phyloP scores from a whole-genome alignment of 1,140 invertebrate species.

The Sitophilus oryzae region DNA sequence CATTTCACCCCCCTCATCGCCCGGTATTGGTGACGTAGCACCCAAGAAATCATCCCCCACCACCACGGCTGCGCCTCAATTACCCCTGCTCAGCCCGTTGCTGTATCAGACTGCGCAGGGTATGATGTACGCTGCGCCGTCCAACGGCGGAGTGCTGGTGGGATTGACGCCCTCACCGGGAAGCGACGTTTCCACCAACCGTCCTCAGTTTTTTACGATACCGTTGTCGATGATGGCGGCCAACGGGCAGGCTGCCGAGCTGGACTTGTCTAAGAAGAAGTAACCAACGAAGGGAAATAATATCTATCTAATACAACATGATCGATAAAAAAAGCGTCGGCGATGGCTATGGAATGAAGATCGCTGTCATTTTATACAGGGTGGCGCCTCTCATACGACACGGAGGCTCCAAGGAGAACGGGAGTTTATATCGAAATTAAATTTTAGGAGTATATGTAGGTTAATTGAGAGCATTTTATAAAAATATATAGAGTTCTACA shows the following conservation, averaged over 20 bases:
- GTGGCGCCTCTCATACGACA: no score
- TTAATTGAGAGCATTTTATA: no score
- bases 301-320: no score
- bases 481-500: no score
- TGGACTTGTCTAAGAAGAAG: constrained; percentile 46
- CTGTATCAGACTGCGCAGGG: constrained; percentile 43
- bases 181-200: constrained; percentile 35
- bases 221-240: constrained; percentile 53
- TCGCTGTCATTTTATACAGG: no score
- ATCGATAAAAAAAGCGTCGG: no score
- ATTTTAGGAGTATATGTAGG: no score
- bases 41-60: constrained; percentile 14
- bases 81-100: constrained; percentile 34
- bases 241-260: constrained; percentile 41
- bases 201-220: constrained; percentile 56
- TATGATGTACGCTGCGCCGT: constrained; percentile 43
- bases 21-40: constrained; percentile 3
- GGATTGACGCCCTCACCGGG: constrained; percentile 40
- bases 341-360: no score
- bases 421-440: no score
- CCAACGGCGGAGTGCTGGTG: constrained; percentile 41
- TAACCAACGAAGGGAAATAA: constrained; percentile 25
- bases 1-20: constrained; percentile 24
- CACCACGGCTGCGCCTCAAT: constrained; percentile 13
- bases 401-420: no score